These are phyloP conservation scores for Piscicola geometra DNA, from an alignment of 2,888 invertebrate species.

Conservation along the genomic window DNA sequence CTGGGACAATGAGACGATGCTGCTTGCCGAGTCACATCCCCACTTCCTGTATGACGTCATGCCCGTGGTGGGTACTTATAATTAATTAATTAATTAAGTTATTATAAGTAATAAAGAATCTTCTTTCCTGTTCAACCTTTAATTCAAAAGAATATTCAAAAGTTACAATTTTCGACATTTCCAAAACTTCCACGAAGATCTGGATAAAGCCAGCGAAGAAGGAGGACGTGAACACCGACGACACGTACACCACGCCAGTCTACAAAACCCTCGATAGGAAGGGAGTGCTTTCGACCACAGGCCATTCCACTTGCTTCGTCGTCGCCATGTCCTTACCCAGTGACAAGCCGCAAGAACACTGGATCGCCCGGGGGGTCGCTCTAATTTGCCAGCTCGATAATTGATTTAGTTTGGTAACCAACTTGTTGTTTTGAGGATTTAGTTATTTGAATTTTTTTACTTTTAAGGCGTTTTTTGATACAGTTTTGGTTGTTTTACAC, in stretches of 20 bases:
- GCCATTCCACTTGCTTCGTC: constrained; percentile 58
- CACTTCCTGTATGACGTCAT: constrained; percentile 78
- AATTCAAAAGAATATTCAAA: background rate
- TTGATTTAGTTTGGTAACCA: constrained; percentile 19
- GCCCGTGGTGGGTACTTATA: constrained; percentile 61
- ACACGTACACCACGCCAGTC: constrained; percentile 64
- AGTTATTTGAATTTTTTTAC: no score
- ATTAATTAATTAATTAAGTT: background rate
- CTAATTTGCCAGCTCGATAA: constrained; percentile 41
- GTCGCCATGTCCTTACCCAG: constrained; percentile 41
- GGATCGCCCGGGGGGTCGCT: constrained; percentile 41
- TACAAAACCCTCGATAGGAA: constrained; percentile 42
- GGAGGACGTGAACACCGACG: constrained; percentile 62
- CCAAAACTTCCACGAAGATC: constrained; percentile 62
- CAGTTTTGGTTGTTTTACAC: no score
- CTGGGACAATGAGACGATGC: constrained; percentile 55
- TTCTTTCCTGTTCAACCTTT: background rate
- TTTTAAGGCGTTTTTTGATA: no score
- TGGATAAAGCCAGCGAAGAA: constrained; percentile 73
- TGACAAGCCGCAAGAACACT: constrained; percentile 39
- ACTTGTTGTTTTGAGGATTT: background rate
- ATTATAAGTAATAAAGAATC: background rate
- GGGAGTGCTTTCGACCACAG: constrained; percentile 41
- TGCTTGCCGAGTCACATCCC: constrained; percentile 72
- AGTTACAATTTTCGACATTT: background rate